Conservation (phyloP, 2,113 vertebrate genomes). For the Poeciliopsis turrubarensis region DNA sequence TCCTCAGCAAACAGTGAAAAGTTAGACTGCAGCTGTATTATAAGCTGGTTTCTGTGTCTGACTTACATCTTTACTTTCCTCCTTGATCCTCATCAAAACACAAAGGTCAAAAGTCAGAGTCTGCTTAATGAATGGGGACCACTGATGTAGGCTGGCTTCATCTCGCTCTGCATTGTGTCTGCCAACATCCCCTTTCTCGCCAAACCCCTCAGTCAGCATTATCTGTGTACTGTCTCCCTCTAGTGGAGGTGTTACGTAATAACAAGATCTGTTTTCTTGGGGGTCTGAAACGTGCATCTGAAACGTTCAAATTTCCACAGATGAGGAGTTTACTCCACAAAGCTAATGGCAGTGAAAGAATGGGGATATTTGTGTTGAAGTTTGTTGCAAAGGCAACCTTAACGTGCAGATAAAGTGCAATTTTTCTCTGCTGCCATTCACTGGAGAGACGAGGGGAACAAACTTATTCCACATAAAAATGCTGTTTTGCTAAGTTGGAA, state of each 20-base stretch:
- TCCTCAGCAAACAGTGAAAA: neutral
- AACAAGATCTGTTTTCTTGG: neutral
- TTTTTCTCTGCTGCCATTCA: too few species aligned
- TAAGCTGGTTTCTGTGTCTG: neutral
- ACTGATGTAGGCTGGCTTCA: neutral
- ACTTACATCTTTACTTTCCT: neutral
- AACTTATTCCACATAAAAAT: too few species aligned
- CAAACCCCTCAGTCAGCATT: neutral
- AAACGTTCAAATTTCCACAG: too few species aligned
- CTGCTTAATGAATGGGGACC: neutral
- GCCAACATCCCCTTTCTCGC: neutral
- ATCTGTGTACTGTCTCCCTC: conserved; percentile 35
- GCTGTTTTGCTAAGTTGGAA: too few species aligned
- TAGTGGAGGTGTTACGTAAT: conserved; percentile 8
- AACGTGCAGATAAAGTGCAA: too few species aligned
- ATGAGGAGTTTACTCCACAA: too few species aligned
- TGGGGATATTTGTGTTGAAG: too few species aligned
- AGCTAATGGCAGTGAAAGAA: too few species aligned
- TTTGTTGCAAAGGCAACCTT: too few species aligned
- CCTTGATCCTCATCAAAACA: neutral
- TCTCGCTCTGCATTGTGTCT: neutral
- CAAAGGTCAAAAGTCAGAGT: neutral
- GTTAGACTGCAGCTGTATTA: neutral
- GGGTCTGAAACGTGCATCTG: neutral
- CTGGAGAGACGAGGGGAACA: too few species aligned